Conservation (phyloP, 2,888 invertebrate species). For the Leptopilina drosophilae region DNA sequence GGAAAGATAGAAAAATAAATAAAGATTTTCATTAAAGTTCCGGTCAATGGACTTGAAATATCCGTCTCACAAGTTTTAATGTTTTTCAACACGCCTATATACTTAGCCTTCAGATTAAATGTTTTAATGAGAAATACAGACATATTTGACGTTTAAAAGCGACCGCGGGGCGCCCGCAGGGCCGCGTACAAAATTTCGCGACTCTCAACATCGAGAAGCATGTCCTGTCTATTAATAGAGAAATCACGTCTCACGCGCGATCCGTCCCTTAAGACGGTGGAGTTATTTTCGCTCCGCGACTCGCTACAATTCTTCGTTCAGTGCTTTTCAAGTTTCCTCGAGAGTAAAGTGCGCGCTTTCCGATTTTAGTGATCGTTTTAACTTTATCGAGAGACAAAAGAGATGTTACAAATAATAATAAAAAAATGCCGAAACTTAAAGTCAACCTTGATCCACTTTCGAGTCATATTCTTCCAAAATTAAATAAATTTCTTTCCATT, state of each 20-base stretch:
- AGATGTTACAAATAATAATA: not conserved
- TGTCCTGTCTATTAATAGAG: slow-evolving; percentile 69
- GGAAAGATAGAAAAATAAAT: slow-evolving; percentile 24
- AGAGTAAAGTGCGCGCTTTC: slow-evolving; percentile 28
- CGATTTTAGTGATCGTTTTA: not conserved
- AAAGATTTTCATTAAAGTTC: slow-evolving; percentile 51
- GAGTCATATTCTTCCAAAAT: too few species aligned
- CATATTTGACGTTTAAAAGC: slow-evolving; percentile 60
- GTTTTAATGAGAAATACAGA: slow-evolving; percentile 59
- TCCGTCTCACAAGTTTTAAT: slow-evolving; percentile 15
- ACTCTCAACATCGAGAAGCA: slow-evolving; percentile 55
- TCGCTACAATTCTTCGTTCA: slow-evolving; percentile 68
- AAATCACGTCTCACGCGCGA: slow-evolving; percentile 59
- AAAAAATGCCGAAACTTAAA: not conserved
- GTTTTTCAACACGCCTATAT: slow-evolving; percentile 45
- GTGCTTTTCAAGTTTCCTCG: slow-evolving; percentile 61
- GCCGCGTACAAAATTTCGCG: slow-evolving; percentile 60
- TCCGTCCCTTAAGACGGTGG: slow-evolving; percentile 69
- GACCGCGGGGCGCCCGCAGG: slow-evolving; percentile 62
- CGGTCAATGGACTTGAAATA: slow-evolving; percentile 62
- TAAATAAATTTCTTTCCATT: too few species aligned
- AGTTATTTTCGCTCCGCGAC: slow-evolving; percentile 66
- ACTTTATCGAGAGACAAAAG: slow-evolving; percentile 5
- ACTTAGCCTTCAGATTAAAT: slow-evolving; percentile 44
- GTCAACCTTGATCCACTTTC: not conserved